A percentile compares a stretch with the other conserved stretches of the same genome.
These are phyloP conservation scores for Leptopterna dolabrata DNA, from an alignment of 2,888 invertebrate genomes.

Conservation along the genomic window DNA sequence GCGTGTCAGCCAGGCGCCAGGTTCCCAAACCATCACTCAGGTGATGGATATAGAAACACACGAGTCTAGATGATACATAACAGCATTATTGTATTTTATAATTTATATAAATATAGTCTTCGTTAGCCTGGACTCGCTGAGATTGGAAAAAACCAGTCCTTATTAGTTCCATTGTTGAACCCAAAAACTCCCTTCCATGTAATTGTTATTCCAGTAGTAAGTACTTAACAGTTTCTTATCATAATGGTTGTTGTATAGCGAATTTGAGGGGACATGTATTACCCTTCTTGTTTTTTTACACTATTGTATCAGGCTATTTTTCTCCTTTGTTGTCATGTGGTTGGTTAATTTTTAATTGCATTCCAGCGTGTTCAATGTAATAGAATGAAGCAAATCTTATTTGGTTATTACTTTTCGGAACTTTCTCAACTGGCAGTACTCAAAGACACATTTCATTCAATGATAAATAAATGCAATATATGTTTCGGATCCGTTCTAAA, in stretches of 20 bases:
- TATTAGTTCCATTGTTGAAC: constrained; percentile 62
- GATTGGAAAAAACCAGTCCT: constrained; percentile 43
- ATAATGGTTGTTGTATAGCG: constrained; percentile 63
- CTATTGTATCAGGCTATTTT: constrained; percentile 34
- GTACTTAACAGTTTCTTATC: constrained; percentile 62
- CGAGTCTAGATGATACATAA: constrained; percentile 60
- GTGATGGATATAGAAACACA: constrained; percentile 41
- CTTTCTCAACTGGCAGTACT: constrained; percentile 58
- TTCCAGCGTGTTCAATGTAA: constrained; percentile 52
- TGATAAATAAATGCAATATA: constrained; percentile 53
- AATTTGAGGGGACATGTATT: constrained; percentile 62
- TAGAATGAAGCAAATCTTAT: constrained; percentile 59
- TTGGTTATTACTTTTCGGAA: constrained; percentile 53
- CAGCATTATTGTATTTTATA: constrained; percentile 62
- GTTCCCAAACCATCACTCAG: neutral
- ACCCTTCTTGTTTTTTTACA: constrained; percentile 60
- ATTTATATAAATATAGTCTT: constrained; percentile 59
- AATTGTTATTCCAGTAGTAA: constrained; percentile 62
- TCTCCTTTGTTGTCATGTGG: constrained; percentile 51
- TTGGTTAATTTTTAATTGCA: constrained; percentile 40
- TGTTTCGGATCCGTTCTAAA: constrained; percentile 60
- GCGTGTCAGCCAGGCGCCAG: neutral
- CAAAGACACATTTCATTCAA: constrained; percentile 38
- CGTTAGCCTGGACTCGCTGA: constrained; percentile 57
- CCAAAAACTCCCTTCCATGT: constrained; percentile 58